Percentiles rank a stretch among this genome's conserved stretches.
These are phyloP conservation scores for Drosophila baimaii DNA, from an alignment of 1,140 invertebrate genomes.

Conservation along the genomic window DNA sequence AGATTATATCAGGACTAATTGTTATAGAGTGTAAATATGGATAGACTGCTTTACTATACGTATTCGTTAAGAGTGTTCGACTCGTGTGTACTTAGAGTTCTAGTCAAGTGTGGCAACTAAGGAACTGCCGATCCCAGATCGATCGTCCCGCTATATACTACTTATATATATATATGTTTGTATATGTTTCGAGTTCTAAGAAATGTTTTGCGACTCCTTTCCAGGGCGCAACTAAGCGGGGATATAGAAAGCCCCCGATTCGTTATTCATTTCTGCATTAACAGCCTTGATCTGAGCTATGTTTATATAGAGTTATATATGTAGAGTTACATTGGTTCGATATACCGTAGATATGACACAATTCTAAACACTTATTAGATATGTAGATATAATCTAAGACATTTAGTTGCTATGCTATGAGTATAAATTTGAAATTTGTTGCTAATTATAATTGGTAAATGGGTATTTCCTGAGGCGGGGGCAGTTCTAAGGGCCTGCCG, in stretches of 20 bases:
- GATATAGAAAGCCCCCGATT: neutral
- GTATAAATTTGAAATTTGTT: conserved; percentile 36
- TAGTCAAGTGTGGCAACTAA: conserved; percentile 67
- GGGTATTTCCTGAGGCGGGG: conserved; percentile 3
- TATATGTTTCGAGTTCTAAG: conserved; percentile 48
- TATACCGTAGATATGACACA: conserved; percentile 68
- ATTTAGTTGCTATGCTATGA: conserved; percentile 66
- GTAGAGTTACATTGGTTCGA: conserved; percentile 53
- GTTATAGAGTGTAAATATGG: conserved; percentile 52
- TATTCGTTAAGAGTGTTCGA: conserved; percentile 24
- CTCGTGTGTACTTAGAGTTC: conserved; percentile 62
- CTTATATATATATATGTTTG: conserved; percentile 40
- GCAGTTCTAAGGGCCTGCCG: conserved; percentile 52
- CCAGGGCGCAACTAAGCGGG: conserved; percentile 30
- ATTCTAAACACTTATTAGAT: conserved; percentile 75
- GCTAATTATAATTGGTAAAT: conserved; percentile 20
- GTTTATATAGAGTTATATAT: conserved; percentile 56
- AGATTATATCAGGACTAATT: conserved; percentile 57
- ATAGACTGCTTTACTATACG: conserved; percentile 61
- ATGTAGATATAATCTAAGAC: conserved; percentile 62
- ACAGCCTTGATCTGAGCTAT: conserved; percentile 77
- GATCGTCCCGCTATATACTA: conserved; percentile 53
- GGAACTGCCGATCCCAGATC: conserved; percentile 40
- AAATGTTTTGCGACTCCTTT: conserved; percentile 28
- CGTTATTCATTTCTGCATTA: conserved; percentile 44